Conservation (phyloP, 2,797 vertebrate genomes). For the Mastacembelus armatus region DNA sequence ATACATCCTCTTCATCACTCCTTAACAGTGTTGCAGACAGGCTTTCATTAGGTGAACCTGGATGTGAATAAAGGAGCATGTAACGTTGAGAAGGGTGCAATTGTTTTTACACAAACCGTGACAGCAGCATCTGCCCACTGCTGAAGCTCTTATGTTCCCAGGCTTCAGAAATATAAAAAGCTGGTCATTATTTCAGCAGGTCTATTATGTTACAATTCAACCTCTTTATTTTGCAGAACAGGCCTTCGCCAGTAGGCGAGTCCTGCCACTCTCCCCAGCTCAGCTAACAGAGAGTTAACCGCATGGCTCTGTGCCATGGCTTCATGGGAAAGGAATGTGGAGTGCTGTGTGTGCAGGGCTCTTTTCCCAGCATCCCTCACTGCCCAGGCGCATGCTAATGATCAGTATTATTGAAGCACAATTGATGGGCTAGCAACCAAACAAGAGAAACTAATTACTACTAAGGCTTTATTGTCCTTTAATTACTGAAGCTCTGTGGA, state of each 20-base stretch:
- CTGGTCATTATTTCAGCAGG: constrained; percentile 59
- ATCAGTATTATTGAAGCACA: constrained; percentile 95
- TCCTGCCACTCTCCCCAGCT: constrained; percentile 55
- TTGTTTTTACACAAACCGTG: constrained; percentile 63
- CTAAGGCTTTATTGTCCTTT: constrained; percentile 92
- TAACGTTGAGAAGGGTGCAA: constrained; percentile 53
- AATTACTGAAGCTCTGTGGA: constrained; percentile 91
- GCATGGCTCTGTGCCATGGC: constrained; percentile 84
- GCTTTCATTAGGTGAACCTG: constrained; percentile 65
- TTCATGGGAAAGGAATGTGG: constrained; percentile 99
- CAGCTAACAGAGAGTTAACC: constrained; percentile 80
- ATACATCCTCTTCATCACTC: constrained; percentile 40
- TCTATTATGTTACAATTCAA: constrained; percentile 55
- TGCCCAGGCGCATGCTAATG: constrained; percentile 91
- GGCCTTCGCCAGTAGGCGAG: constrained; percentile 50
- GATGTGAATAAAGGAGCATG: constrained; percentile 54
- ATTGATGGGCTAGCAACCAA: constrained; percentile 94
- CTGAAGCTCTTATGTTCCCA: constrained; percentile 40
- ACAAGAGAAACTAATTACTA: constrained; percentile 94
- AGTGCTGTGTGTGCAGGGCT: constrained; percentile 87
- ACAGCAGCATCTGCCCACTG: constrained; percentile 63
- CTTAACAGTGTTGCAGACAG: constrained; percentile 43
- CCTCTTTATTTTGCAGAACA: constrained; percentile 46
- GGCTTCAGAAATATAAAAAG: constrained; percentile 51
- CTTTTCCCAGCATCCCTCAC: constrained; percentile 91